Percentiles rank a stretch among this genome's conserved stretches.
Evolutionary conservation across 2,888 invertebrate species (phyloP).

Genomic region (Microplitis deprimator): DNA sequence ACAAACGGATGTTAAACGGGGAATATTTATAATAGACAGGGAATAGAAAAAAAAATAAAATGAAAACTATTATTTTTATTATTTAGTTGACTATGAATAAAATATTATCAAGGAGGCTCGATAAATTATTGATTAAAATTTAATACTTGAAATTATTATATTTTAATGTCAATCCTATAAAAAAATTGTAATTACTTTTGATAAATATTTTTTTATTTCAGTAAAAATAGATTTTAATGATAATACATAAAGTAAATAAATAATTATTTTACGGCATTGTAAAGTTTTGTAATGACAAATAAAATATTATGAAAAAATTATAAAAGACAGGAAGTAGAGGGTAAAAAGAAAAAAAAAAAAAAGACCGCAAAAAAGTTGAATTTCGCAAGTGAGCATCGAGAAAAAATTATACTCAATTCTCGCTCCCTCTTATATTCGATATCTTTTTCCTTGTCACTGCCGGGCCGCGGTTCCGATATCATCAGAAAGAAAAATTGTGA

Average conservation of each 20-base stretch:
- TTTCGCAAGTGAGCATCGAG: conserved; percentile 34
- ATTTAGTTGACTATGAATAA: neutral
- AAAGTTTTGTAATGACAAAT: conserved; percentile 1
- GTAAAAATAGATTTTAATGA: neutral
- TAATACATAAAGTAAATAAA: neutral
- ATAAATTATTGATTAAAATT: too few species aligned
- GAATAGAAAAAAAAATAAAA: neutral
- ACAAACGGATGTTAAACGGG: neutral
- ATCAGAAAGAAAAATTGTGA: conserved; percentile 45
- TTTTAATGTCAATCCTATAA: too few species aligned
- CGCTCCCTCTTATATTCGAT: conserved; percentile 2
- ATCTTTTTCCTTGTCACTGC: conserved; percentile 20
- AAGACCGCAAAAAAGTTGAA: neutral
- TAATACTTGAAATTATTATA: too few species aligned
- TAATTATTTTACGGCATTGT: neutral
- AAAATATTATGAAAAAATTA: neutral
- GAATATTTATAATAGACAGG: neutral
- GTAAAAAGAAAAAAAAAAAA: neutral
- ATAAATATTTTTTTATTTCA: neutral
- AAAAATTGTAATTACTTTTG: too few species aligned
- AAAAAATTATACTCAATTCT: conserved; percentile 28
- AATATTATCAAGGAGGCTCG: neutral
- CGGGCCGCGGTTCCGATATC: conserved; percentile 14
- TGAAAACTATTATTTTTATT: neutral
- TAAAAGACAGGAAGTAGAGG: neutral